Conservation (phyloP, 2,797 vertebrate species). For the Oryzias sinensis region DNA sequence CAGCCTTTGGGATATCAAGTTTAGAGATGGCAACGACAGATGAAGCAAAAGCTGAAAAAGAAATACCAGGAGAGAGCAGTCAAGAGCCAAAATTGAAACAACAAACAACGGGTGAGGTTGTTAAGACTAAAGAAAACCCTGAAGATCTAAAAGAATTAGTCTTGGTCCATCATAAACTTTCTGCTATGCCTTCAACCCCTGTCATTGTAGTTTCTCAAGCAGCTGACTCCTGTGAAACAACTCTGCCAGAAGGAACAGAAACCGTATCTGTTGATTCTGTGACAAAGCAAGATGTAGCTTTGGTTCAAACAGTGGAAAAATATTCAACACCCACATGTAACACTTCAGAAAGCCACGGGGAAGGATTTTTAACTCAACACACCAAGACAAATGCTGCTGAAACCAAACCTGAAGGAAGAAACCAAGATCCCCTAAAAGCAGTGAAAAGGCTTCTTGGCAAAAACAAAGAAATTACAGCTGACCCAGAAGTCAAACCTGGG, state of each 20-base stretch:
- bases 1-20: slow-evolving; percentile 65
- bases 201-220: slow-evolving; percentile 49
- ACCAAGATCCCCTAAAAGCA: slow-evolving; percentile 48
- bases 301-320: slow-evolving; percentile 48
- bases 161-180: slow-evolving; percentile 11
- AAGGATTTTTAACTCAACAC: slow-evolving; percentile 36
- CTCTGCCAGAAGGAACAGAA: slow-evolving; percentile 21
- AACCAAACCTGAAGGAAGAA: slow-evolving; percentile 38
- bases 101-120: slow-evolving; percentile 16
- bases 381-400: slow-evolving; percentile 40
- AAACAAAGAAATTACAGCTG: slow-evolving; percentile 38
- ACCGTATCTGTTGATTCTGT: slow-evolving; percentile 20
- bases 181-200: slow-evolving; percentile 34
- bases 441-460: slow-evolving; percentile 62
- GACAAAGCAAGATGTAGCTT: slow-evolving; percentile 32
- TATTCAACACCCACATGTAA: slow-evolving; percentile 23
- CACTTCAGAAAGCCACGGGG: slow-evolving; percentile 31
- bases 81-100: slow-evolving; percentile 26
- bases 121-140: slow-evolving; percentile 36
- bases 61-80: slow-evolving; percentile 21
- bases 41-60: slow-evolving; percentile 31
- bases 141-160: slow-evolving; percentile 16
- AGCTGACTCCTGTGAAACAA: slow-evolving; percentile 35
- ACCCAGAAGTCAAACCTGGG: slow-evolving; percentile 26
- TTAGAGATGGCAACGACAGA: slow-evolving; percentile 35